These are phyloP conservation scores for Oscheius onirici DNA, from an alignment of 2,888 invertebrate species.

Conservation along the genomic window DNA sequence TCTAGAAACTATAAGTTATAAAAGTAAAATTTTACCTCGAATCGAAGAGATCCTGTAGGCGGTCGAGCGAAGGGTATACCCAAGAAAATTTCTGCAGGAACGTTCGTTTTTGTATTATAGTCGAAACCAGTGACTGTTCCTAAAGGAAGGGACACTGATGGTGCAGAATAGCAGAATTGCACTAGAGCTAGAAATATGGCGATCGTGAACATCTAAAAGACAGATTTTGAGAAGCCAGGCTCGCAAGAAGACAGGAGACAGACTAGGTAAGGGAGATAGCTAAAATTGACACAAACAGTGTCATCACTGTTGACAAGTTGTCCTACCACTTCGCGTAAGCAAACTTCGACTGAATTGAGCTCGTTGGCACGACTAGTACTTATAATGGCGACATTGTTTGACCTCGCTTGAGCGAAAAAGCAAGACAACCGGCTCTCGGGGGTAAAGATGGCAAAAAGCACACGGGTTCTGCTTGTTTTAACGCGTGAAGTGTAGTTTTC, in stretches of 20 bases:
- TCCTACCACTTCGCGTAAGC: background rate
- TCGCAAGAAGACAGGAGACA: too few species aligned
- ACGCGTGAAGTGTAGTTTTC: background rate
- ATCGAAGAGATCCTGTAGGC: slow-evolving; percentile 23
- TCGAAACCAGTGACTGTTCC: slow-evolving; percentile 28
- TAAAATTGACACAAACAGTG: too few species aligned
- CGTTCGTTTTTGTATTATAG: slow-evolving; percentile 7
- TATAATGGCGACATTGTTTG: slow-evolving; percentile 21
- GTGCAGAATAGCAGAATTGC: too few species aligned
- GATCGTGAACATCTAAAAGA: too few species aligned
- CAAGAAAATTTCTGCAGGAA: slow-evolving; percentile 15
- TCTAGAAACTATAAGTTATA: slow-evolving; percentile 1
- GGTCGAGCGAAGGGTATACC: slow-evolving; percentile 30
- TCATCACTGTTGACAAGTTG: too few species aligned
- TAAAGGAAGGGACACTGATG: background rate
- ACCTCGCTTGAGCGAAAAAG: slow-evolving; percentile 9
- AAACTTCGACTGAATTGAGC: background rate
- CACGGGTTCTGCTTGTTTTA: background rate
- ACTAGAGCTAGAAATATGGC: too few species aligned
- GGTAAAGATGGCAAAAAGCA: background rate
- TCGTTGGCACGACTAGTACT: slow-evolving; percentile 20
- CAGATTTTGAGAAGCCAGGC: too few species aligned
- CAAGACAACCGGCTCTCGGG: slow-evolving; percentile 1
- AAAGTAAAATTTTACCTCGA: slow-evolving; percentile 19
- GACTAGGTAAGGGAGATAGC: too few species aligned